A percentile compares a stretch with the other conserved stretches of the same genome.
Conservation (phyloP, 2,797 vertebrate genomes). For the Anabas testudineus region DNA sequence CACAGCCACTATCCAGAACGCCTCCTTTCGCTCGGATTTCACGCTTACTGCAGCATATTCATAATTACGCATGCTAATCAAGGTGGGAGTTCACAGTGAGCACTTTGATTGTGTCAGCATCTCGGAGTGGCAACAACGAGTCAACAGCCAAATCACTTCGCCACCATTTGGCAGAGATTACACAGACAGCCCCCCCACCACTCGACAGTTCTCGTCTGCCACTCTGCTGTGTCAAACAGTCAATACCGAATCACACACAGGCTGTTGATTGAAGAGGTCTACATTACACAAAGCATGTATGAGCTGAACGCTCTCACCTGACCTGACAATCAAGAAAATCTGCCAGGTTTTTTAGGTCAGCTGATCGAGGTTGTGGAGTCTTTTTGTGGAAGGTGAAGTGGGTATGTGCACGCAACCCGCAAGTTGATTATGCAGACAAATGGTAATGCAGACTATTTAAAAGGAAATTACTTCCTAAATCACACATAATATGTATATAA, state of each 20-base stretch:
- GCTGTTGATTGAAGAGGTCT: constrained; percentile 29
- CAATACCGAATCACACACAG: constrained; percentile 37
- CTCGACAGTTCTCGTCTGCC: constrained; percentile 40
- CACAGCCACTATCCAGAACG: constrained; percentile 56
- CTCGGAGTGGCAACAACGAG: constrained; percentile 72
- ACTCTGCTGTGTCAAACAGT: constrained; percentile 47
- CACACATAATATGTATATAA: constrained; percentile 62
- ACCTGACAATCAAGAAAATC: constrained; percentile 9
- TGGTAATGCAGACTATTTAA: constrained; percentile 63
- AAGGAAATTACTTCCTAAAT: constrained; percentile 63
- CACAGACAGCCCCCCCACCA: constrained; percentile 45
- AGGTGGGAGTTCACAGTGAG: constrained; percentile 80
- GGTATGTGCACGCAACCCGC: constrained; percentile 55
- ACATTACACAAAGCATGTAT: constrained; percentile 10
- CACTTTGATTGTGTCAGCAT: constrained; percentile 77
- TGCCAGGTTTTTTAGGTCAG: constrained; percentile 3
- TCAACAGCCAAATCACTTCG: constrained; percentile 73
- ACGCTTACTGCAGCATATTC: constrained; percentile 76
- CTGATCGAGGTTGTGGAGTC: constrained; percentile 31
- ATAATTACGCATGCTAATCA: constrained; percentile 86
- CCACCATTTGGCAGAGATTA: constrained; percentile 66
- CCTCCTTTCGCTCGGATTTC: constrained; percentile 68
- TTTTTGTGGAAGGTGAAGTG: constrained; percentile 14
- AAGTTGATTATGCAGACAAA: constrained; percentile 72
- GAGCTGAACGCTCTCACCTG: constrained; percentile 23